A percentile compares a stretch with the other conserved stretches of the same genome.
These are phyloP conservation scores for Trichonephila clavipes DNA, from an alignment of 1,140 invertebrate species.

Conservation along the genomic window DNA sequence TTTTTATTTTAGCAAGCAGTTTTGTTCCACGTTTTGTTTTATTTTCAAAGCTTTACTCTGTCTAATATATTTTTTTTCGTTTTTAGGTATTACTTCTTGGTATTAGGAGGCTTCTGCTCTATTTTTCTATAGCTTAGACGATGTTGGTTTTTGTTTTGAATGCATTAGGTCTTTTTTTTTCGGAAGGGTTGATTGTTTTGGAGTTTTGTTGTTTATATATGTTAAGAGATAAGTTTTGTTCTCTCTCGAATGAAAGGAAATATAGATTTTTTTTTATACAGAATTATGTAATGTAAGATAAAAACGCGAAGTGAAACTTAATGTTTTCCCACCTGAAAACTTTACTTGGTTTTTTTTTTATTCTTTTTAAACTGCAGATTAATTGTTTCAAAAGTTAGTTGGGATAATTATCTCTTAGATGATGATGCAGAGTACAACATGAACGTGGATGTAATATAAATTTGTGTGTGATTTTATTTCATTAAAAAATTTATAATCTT, in stretches of 20 bases:
- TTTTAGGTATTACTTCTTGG: not conserved
- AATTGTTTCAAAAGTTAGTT: too few relatives aligned
- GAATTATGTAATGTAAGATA: not conserved
- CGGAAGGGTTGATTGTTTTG: too few relatives aligned
- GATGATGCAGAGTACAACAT: too few relatives aligned
- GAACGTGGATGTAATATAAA: too few relatives aligned
- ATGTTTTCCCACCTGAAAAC: too few relatives aligned
- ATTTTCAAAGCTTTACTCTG: too few relatives aligned
- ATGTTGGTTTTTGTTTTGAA: not conserved
- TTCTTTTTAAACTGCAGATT: too few relatives aligned
- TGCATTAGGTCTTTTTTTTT: not conserved
- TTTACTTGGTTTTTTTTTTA: too few relatives aligned
- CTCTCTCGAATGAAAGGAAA: not conserved
- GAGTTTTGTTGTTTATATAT: not conserved
- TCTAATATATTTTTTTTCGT: not conserved
- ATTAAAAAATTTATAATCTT: too few relatives aligned
- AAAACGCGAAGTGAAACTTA: too few relatives aligned
- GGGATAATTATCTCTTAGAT: too few relatives aligned
- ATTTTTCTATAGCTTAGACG: not conserved
- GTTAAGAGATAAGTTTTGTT: slow-evolving; percentile 2
- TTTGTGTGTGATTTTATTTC: too few relatives aligned
- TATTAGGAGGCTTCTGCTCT: not conserved
- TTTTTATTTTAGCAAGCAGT: slow-evolving; percentile 28
- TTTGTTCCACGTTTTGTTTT: not conserved
- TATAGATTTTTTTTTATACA: not conserved